phyloP scores from a whole-genome alignment of 2,888 invertebrate genomes.

The Willowsia nigromaculata region DNA sequence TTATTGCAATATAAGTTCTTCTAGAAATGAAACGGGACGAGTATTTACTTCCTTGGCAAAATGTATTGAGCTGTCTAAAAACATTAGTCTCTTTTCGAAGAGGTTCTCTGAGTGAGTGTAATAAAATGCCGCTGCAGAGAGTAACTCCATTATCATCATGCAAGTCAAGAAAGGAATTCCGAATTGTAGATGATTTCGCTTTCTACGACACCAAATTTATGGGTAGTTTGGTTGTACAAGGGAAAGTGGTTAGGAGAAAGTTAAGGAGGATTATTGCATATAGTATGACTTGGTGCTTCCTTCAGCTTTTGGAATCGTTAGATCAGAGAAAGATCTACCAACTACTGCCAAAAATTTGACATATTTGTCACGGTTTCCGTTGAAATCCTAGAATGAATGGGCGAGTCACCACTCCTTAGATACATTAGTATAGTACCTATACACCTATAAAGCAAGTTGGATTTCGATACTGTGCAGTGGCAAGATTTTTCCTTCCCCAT shows the following conservation, averaged over 20 bases:
- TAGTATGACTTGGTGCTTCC: not conserved
- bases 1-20: not conserved
- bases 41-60: not conserved
- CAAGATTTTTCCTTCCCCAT: no score
- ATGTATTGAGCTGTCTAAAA: not conserved
- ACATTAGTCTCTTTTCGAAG: not conserved
- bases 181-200: not conserved
- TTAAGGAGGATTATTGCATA: not conserved
- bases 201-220: not conserved
- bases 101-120: not conserved
- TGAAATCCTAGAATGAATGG: conserved; percentile 36
- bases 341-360: conserved; percentile 41
- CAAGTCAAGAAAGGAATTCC: not conserved
- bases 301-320: not conserved
- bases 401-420: conserved; percentile 6
- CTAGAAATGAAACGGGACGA: not conserved
- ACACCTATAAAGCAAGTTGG: not conserved
- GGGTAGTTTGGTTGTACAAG: not conserved
- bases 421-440: not conserved
- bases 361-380: conserved; percentile 38
- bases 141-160: not conserved
- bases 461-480: not conserved
- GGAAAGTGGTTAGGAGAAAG: not conserved
- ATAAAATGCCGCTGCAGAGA: not conserved
- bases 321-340: not conserved